Conservation (phyloP, 2,113 vertebrate genomes). For the Hylia prasina region DNA sequence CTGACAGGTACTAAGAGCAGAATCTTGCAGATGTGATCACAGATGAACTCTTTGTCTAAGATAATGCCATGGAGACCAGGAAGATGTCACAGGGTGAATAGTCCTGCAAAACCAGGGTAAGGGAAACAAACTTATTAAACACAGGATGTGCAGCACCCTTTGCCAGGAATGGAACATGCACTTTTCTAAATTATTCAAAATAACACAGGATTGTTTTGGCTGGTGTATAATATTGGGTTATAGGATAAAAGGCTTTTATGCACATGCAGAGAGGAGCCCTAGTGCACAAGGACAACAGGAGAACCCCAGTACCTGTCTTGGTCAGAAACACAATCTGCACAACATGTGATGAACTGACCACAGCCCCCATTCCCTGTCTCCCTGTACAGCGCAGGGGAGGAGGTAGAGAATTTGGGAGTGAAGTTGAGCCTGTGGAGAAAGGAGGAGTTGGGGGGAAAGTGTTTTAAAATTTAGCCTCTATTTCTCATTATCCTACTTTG, state of each 20-base stretch:
- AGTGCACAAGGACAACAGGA: neutral
- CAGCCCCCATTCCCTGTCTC: neutral
- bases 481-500: neutral
- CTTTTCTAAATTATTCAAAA: neutral
- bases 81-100: neutral
- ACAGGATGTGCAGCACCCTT: neutral
- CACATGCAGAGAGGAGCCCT: neutral
- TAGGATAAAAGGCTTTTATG: neutral
- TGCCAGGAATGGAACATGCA: rapidly evolving
- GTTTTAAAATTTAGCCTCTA: neutral
- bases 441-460: neutral
- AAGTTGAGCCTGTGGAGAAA: neutral
- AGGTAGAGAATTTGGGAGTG: neutral
- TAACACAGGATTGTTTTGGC: neutral
- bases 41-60: neutral
- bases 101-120: neutral
- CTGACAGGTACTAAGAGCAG: neutral
- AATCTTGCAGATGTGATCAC: neutral
- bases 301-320: rapidly evolving
- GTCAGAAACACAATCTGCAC: rapidly evolving
- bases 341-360: neutral
- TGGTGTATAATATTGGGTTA: neutral
- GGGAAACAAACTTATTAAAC: neutral
- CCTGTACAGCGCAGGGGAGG: neutral
- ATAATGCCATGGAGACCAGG: neutral